These are phyloP conservation scores for Trypoxylus dichotomus DNA, from an alignment of 1,140 invertebrate genomes.

Conservation along the genomic window DNA sequence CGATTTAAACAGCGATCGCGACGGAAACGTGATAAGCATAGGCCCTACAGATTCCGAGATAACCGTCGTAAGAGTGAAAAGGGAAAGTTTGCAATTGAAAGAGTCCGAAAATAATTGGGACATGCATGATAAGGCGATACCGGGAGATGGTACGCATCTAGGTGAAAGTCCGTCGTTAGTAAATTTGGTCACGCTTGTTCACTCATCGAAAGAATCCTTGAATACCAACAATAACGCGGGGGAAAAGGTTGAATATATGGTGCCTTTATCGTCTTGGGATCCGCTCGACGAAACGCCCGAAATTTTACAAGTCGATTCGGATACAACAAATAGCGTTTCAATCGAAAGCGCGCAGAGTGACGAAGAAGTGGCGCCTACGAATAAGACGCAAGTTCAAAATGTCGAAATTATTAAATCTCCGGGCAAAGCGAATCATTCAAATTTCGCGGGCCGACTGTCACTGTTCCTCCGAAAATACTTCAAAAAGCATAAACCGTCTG, in stretches of 20 bases:
- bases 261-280: slow-evolving; percentile 50
- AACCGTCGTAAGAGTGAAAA: slow-evolving; percentile 47
- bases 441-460: slow-evolving; percentile 43
- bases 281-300: slow-evolving; percentile 32
- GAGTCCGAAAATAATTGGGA: slow-evolving; percentile 46
- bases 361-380: background rate
- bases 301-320: background rate
- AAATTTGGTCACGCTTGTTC: slow-evolving; percentile 48
- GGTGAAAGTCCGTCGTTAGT: slow-evolving; percentile 50
- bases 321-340: background rate
- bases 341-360: background rate
- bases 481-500: slow-evolving; percentile 16
- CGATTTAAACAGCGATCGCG: slow-evolving; percentile 34
- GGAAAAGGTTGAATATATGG: slow-evolving; percentile 45
- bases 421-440: background rate
- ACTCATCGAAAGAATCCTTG: slow-evolving; percentile 25
- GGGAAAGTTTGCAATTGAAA: slow-evolving; percentile 40
- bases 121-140: slow-evolving; percentile 48
- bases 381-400: background rate
- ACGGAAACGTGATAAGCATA: slow-evolving; percentile 28
- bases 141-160: slow-evolving; percentile 49
- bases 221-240: slow-evolving; percentile 24
- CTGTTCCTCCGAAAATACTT: slow-evolving; percentile 42
- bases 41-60: slow-evolving; percentile 50
- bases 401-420: background rate